phyloP scores from a whole-genome alignment of 30 jellyfish, hydroid and myxozoan species.

The Pelagia noctiluca region DNA sequence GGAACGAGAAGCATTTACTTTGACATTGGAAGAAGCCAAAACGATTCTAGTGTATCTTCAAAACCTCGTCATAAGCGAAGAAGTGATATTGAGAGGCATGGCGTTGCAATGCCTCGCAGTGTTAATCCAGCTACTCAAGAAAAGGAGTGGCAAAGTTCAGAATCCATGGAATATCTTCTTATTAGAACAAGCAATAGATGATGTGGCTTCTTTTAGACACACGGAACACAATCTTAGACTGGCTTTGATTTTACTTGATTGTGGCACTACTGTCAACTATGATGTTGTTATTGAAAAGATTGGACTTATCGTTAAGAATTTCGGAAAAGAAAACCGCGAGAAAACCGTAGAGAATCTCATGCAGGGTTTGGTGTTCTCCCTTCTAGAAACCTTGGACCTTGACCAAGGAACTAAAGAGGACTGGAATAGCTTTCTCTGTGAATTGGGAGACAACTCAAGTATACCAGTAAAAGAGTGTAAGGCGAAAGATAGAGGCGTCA shows the following conservation, averaged over 20 bases:
- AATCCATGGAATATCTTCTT: constrained; percentile 58
- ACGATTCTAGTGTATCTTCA: constrained; percentile 25
- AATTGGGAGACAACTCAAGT: constrained; percentile 34
- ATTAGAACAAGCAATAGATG: constrained; percentile 1
- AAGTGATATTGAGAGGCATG: background rate
- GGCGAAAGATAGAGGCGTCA: background rate
- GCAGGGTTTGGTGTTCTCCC: constrained; percentile 4
- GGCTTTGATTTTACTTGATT: background rate
- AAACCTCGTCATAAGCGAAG: constrained; percentile 38
- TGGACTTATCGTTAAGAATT: constrained; percentile 5
- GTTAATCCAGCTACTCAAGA: constrained; percentile 6
- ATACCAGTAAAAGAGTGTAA: background rate
- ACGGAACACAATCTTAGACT: constrained; percentile 13
- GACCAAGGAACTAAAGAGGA: constrained; percentile 8
- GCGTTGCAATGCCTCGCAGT: background rate
- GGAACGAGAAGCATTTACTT: background rate
- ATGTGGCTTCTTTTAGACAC: background rate
- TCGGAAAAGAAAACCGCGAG: background rate
- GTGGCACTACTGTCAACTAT: background rate
- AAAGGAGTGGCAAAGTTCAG: background rate
- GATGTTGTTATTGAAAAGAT: background rate
- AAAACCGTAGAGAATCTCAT: background rate
- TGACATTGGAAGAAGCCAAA: constrained; percentile 17
- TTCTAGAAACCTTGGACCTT: background rate
- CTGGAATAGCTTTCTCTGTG: constrained; percentile 18